Evolutionary conservation across 2,888 invertebrate genomes (phyloP), one percentile per base, ranked within the genome.

Genomic region (Caenorhabditis zanzibari): DNA sequence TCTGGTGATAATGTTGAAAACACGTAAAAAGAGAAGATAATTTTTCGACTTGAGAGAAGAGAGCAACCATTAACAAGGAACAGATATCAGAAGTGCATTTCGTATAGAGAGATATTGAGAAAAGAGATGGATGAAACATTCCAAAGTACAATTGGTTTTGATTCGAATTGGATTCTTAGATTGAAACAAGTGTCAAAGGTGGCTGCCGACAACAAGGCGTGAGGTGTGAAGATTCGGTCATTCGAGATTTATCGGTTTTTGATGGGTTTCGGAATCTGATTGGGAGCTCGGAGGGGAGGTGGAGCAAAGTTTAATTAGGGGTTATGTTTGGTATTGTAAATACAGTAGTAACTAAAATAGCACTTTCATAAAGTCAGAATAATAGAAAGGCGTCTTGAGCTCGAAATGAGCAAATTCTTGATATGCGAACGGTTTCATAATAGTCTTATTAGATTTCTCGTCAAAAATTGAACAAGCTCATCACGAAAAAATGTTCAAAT

Each of bases 161-260:
- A 63, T 22, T 66, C 24, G 32, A 5, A 66, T 52, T 26, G 12
- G 32, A 32, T 6, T 24, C 24, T 41, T 16, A 64, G 26, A 56
- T 32, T 28, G 19, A 63, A 74, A 79, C 71, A 79, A 64, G 38
- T 71, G 79, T 71, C 71, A 49, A 58, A 38, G 22, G 54, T 54
- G 32, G 47, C 61, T 26, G 68, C 59, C 41, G 9, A 28, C 26
- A 24, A 54, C 35, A 52, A n/a, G 19, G 19, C 69, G 22, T 41
- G 63, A 79, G 79, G 79, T 79, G 79, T 54, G 63, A 77, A 71
- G 41, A 56, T 79, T 79, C 79, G 71, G 63, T 54, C 47, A 71
- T 71, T 54, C 9, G 71, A 71, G 79, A 79, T 79, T 79, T 71
- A 79, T 79, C 28, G 63, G 71, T 79, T 79, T 79, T 63, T 79